Conservation (phyloP, 1,140 invertebrate genomes). For the Penaeus japonicus region DNA sequence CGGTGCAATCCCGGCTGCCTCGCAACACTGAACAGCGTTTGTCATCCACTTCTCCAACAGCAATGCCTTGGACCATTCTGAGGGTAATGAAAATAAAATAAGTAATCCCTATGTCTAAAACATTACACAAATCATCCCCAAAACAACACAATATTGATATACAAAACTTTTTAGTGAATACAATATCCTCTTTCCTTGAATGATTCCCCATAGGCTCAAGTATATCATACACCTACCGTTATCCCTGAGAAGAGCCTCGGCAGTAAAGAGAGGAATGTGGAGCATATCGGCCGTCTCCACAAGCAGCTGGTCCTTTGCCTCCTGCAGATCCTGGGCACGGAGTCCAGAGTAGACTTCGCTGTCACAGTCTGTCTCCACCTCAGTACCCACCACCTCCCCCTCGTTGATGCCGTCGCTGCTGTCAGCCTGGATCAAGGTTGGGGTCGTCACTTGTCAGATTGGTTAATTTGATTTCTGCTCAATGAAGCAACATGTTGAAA, state of each 20-base stretch:
- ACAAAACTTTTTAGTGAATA: too few relatives aligned
- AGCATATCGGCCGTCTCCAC: conserved; percentile 81
- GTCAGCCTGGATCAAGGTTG: conserved; percentile 51
- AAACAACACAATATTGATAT: background rate
- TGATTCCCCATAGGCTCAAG: background rate
- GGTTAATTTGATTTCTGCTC: too few relatives aligned
- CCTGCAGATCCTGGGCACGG: conserved; percentile 76
- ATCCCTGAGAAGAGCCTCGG: conserved; percentile 75
- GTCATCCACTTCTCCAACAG: conserved; percentile 77
- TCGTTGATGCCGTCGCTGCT: conserved; percentile 57
- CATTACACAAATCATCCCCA: background rate
- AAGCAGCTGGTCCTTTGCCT: conserved; percentile 77
- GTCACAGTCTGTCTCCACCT: conserved; percentile 63
- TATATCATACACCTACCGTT: conserved; percentile 68
- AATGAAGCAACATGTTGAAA: too few relatives aligned
- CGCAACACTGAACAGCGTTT: conserved; percentile 74
- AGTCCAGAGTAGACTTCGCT: conserved; percentile 73
- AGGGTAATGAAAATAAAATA: conserved; percentile 54
- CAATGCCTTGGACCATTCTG: conserved; percentile 78
- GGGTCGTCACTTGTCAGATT: background rate
- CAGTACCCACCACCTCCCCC: conserved; percentile 52
- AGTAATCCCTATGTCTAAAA: background rate
- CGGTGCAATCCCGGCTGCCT: conserved; percentile 73
- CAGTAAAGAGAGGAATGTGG: conserved; percentile 76
- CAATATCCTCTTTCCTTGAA: background rate